Conservation (phyloP, 92 coral and sea anemone genomes). For the Phenganax stokvisi region DNA sequence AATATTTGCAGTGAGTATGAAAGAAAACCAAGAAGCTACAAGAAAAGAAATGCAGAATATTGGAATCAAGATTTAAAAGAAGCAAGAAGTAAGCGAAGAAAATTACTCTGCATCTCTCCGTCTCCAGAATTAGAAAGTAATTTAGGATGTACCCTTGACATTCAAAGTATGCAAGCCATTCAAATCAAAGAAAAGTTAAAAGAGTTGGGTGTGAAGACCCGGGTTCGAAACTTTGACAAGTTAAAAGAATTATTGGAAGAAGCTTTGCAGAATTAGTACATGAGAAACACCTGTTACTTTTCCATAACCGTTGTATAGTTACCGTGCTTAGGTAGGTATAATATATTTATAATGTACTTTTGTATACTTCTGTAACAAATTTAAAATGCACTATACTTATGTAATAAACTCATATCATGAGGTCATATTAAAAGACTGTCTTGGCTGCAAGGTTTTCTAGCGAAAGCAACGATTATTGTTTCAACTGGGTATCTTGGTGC, state of each 20-base stretch:
- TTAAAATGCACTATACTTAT: no score
- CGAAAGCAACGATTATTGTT: not conserved
- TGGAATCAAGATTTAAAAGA: conserved; percentile 21
- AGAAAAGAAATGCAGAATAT: conserved; percentile 19
- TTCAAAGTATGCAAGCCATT: not conserved
- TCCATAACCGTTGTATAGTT: no score
- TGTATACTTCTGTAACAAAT: no score
- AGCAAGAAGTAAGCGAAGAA: conserved; percentile 6
- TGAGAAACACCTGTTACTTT: no score
- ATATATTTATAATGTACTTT: no score
- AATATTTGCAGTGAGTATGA: conserved; percentile 11
- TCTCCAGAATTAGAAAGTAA: not conserved
- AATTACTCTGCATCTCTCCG: not conserved
- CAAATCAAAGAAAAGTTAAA: conserved; percentile 2
- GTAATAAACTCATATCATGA: no score
- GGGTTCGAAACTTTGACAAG: not conserved
- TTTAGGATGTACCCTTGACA: not conserved
- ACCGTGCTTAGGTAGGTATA: no score
- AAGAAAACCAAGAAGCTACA: conserved; percentile 19
- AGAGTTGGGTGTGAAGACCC: not conserved
- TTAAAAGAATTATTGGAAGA: not conserved
- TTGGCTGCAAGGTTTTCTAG: conserved; percentile 11
- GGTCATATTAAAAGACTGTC: not conserved
- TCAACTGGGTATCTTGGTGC: not conserved
- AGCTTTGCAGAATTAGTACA: no score